Evolutionary conservation across 2,113 vertebrate species (phyloP), one percentile per base, ranked within the genome.

Genomic region (Paramormyrops kingsleyae): DNA sequence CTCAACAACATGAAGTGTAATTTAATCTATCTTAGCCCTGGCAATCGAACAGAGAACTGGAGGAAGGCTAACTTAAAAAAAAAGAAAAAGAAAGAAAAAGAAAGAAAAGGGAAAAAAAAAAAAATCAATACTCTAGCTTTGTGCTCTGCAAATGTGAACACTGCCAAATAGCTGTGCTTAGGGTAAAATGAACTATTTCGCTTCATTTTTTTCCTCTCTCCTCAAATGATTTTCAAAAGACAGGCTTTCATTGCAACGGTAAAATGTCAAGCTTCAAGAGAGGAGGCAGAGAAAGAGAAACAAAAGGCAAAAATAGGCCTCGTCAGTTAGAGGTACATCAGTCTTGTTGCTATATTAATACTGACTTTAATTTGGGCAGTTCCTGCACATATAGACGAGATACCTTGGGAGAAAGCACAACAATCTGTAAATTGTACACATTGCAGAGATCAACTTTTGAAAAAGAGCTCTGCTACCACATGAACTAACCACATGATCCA

Each of bases 61-160:
- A 92, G 92, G 95, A 94, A 96, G 93, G 91, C 90, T 92, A 90
- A 92, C 90, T 90, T 92, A 96, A 92, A 50, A 91, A 53, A 90
- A 17, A 87, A 49, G 47, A 91, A 53, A 90, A 17, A 87, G 46
- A 96, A 92, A 50, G 90, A 53, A 90, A 87, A 49, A 91, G 91
- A 49, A 91, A 50, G 95, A 90, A 95, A 96, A 97, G 10, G 1
- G 0, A 0, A 31, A 70, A 44, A 46, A 91, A 91, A 49, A 52
- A 95, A 90, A 96, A 97, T 97, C 96, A 97, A 97, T 97, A 96
- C 89, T 92, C 94, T 94, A 95, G 95, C 94, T 96, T 95, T 95
- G 94, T 94, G 94, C 93, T 91, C 92, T 94, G 94, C 92, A 96
- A 96, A 97, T 95, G 95, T 93, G 96, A 97, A 95, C 92, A 93